Evolutionary conservation across 2,797 vertebrate genomes (phyloP).

Genomic region (Chelon labrosus): DNA sequence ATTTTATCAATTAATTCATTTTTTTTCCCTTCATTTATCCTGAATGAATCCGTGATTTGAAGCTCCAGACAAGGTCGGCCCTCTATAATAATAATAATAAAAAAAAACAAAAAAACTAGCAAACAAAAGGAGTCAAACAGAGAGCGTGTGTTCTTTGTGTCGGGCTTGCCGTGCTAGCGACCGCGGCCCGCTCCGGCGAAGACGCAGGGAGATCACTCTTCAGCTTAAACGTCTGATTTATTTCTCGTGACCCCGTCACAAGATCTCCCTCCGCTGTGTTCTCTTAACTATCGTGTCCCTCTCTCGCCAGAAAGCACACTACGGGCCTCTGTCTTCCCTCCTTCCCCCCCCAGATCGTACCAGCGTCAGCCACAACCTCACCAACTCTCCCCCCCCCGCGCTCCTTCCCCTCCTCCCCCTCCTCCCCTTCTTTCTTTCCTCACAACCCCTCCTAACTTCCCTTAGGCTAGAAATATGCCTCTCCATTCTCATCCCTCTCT

Average conservation of each 20-base stretch:
- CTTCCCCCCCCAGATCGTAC: slow-evolving; percentile 54
- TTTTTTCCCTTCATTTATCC: slow-evolving; percentile 1
- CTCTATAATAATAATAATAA: no score
- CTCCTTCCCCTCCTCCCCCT: neutral
- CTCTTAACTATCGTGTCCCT: slow-evolving; percentile 69
- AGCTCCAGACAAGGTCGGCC: slow-evolving; percentile 3
- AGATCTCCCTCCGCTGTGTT: slow-evolving; percentile 72
- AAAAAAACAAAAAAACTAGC: slow-evolving; percentile 28
- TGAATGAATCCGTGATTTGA: slow-evolving; percentile 18
- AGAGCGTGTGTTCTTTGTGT: slow-evolving; percentile 45
- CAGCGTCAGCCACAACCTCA: slow-evolving; percentile 53
- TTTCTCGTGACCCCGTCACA: slow-evolving; percentile 84
- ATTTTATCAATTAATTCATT: slow-evolving; percentile 34
- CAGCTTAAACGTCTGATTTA: slow-evolving; percentile 81
- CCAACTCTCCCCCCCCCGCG: slow-evolving; percentile 44
- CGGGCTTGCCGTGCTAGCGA: slow-evolving; percentile 23
- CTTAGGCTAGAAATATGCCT: slow-evolving; percentile 69
- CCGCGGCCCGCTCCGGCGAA: slow-evolving; percentile 42
- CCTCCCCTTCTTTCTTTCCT: slow-evolving; percentile 30
- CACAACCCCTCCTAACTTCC: slow-evolving; percentile 61
- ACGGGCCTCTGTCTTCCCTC: slow-evolving; percentile 70
- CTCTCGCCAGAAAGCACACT: slow-evolving; percentile 77
- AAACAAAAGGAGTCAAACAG: slow-evolving; percentile 31
- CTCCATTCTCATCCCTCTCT: slow-evolving; percentile 72
- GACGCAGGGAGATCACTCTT: slow-evolving; percentile 64